Evolutionary conservation across 2,797 vertebrate genomes (phyloP), one percentile per base, ranked within the genome.

Genomic region (Platyrinchus mystaceus): DNA sequence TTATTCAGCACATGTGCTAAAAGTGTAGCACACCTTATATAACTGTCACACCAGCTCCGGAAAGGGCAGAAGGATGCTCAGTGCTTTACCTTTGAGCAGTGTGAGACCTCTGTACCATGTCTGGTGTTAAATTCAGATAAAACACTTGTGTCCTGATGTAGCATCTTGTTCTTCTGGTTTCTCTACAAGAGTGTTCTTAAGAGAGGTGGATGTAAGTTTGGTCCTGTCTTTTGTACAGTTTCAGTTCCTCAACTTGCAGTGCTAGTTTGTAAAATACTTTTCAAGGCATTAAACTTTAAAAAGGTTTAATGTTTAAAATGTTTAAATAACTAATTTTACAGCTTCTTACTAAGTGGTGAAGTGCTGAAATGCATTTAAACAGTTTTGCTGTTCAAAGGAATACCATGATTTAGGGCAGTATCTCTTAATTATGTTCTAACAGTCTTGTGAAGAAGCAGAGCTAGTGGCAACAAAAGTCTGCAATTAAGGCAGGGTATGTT

Each of bases 401-500:
- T 75, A 32, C 52, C 21, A 10, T n/a, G 32, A 84, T 89, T 96
- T 86, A 86, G 82, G 52, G 69, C 44, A 79, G 62, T 78, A 87
- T 94, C 77, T 91, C 55, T 89, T 93, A 82, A 94, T 94, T 94
- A 63, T 84, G 23, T 73, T 94, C 69, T 60, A 50, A 86, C 70
- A 71, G 52, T 56, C 76, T 84, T 59, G 71, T 69, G 76, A 92
- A 90, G 95, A 88, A 85, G 74, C 85, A 94, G 84, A 93, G 73
- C 55, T 91, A 63, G 59, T 82, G 80, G 93, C 87, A 88, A 71
- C 74, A 94, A 55, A 95, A 95, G 80, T 84, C 79, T 90, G 73
- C 92, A 91, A 84, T 95, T 96, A 93, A 93, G 89, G 69, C 79
- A 67, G 59, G 18, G 18, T 95, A 44, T 7, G 52, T 88, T 95